These are phyloP conservation scores for Callorhinus ursinus DNA, from an alignment of 2,113 vertebrate species.

Conservation along the genomic window DNA sequence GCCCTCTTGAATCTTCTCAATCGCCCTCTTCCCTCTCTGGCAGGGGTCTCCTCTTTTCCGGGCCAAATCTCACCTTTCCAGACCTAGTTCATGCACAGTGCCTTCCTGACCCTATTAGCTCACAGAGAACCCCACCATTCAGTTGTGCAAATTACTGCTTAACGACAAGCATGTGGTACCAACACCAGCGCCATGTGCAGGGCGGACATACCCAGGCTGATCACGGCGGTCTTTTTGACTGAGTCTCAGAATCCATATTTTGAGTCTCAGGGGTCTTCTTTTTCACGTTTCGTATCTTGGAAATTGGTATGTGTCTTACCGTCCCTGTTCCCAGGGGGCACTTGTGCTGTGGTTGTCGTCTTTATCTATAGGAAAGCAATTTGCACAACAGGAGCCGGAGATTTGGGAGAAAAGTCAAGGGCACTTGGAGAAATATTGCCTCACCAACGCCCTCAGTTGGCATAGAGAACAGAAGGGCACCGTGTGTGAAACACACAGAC, in stretches of 20 bases:
- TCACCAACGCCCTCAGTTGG: background rate
- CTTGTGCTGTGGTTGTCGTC: background rate
- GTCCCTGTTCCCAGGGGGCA: background rate
- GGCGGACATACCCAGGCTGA: background rate
- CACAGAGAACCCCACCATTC: background rate
- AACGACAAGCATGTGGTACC: background rate
- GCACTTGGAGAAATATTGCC: background rate
- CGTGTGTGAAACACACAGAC: background rate
- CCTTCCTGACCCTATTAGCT: background rate
- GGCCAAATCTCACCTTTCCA: background rate
- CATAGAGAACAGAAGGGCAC: background rate
- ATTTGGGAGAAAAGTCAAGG: background rate
- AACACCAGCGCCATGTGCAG: background rate
- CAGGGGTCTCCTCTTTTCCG: background rate
- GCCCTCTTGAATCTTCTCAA: background rate
- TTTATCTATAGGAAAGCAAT: background rate
- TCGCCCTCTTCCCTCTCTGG: background rate
- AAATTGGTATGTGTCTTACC: background rate
- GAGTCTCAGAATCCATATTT: background rate
- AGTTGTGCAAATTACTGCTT: background rate
- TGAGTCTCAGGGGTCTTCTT: background rate
- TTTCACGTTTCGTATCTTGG: background rate
- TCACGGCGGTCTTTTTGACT: background rate
- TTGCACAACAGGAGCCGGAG: background rate
- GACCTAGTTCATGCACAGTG: background rate